Evolutionary conservation across 2,113 vertebrate genomes (phyloP).

Genomic region (Cariama cristata): DNA sequence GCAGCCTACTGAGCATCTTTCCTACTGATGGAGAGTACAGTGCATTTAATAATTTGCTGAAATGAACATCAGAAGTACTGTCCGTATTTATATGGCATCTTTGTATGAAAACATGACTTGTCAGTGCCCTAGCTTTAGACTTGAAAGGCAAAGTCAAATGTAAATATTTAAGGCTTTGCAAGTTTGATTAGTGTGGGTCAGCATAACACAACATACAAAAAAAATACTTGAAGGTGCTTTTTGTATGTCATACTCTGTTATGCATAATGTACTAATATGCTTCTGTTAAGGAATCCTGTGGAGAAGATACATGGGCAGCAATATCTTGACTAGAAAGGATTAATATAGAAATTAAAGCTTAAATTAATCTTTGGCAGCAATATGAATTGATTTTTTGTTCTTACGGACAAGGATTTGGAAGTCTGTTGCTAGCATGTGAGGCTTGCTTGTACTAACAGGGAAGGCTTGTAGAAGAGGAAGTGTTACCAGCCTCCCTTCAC

Average conservation of each 20-base stretch:
- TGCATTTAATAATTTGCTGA: neutral
- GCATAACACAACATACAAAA: neutral
- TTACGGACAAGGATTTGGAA: neutral
- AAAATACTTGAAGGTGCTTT: neutral
- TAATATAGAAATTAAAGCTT: neutral
- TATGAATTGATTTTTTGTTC: neutral
- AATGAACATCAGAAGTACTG: neutral
- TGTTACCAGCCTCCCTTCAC: neutral
- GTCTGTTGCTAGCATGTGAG: neutral
- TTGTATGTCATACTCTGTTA: neutral
- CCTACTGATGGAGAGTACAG: rapidly evolving
- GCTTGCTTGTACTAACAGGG: neutral
- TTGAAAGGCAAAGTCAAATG: neutral
- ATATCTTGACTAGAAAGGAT: neutral
- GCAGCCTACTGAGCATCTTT: neutral
- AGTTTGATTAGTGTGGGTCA: neutral
- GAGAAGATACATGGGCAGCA: neutral
- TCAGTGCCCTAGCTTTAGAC: neutral
- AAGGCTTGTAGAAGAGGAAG: neutral
- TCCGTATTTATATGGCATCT: neutral
- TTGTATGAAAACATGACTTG: neutral
- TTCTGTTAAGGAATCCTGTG: neutral
- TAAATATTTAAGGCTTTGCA: neutral
- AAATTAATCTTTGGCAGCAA: neutral
- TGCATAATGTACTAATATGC: neutral